Evolutionary conservation across 2,888 invertebrate species (phyloP).

Genomic region (Nephrotoma guestfalica): DNA sequence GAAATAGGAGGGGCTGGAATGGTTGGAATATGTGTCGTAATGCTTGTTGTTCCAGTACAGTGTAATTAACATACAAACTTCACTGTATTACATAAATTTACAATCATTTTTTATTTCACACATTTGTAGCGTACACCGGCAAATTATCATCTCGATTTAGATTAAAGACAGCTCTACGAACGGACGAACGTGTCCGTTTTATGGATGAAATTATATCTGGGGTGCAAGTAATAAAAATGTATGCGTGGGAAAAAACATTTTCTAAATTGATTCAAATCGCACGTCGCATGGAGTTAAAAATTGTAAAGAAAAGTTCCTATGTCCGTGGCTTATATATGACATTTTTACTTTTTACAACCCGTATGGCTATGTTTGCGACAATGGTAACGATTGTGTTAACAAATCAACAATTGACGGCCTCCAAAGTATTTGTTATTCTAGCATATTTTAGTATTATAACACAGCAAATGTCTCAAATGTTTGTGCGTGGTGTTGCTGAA

Average conservation of each 20-base stretch:
- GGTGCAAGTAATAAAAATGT: conserved; percentile 78
- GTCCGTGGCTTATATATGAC: conserved; percentile 54
- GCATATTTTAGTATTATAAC: conserved; percentile 39
- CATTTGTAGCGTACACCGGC: conserved; percentile 18
- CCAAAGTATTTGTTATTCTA: conserved; percentile 47
- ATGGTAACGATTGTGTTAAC: conserved; percentile 52
- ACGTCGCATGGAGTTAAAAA: conserved; percentile 44
- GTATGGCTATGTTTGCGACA: conserved; percentile 62
- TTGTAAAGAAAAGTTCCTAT: conserved; percentile 46
- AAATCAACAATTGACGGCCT: conserved; percentile 53
- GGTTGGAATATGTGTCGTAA: conserved; percentile 52
- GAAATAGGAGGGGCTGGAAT: conserved; percentile 51
- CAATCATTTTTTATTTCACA: not conserved
- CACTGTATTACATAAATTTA: not conserved
- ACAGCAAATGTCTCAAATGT: conserved; percentile 42
- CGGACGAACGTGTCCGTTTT: conserved; percentile 58
- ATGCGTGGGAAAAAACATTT: conserved; percentile 81
- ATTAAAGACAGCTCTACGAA: conserved; percentile 39
- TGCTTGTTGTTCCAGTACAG: conserved; percentile 64
- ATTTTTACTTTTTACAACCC: conserved; percentile 66
- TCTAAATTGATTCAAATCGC: conserved; percentile 55
- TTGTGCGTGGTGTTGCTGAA: conserved; percentile 55
- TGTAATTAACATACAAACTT: conserved; percentile 30
- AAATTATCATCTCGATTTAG: conserved; percentile 27
- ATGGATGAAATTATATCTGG: conserved; percentile 63